These are phyloP conservation scores for Tinea pellionella DNA, from an alignment of 2,888 invertebrate genomes.

Conservation along the genomic window DNA sequence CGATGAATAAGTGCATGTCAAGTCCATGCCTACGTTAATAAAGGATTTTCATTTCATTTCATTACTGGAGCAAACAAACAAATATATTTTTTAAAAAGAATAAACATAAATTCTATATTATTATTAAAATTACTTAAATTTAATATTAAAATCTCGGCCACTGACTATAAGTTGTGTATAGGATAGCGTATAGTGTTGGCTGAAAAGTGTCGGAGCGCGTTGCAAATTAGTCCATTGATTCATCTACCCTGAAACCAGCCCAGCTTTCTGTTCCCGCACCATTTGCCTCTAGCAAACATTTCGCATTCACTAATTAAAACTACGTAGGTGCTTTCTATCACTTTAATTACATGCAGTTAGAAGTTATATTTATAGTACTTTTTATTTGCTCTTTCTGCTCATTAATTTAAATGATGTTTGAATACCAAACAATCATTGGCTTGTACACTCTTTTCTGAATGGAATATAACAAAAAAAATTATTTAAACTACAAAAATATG, in stretches of 20 bases:
- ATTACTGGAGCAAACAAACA: no score
- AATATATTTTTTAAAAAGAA: no score
- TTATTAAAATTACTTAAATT: no score
- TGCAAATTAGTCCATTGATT: slow-evolving; percentile 14
- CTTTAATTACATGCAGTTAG: neutral
- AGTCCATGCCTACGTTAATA: no score
- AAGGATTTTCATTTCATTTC: no score
- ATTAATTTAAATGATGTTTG: neutral
- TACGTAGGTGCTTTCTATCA: neutral
- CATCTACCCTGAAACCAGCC: slow-evolving; percentile 2
- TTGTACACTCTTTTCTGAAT: no score
- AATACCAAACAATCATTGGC: neutral
- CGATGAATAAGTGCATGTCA: no score
- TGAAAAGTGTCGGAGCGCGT: slow-evolving; percentile 12
- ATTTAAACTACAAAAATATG: no score
- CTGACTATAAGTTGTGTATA: no score
- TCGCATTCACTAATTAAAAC: slow-evolving; percentile 6
- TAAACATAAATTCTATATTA: no score
- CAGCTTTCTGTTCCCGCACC: slow-evolving; percentile 14
- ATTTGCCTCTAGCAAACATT: slow-evolving; percentile 11
- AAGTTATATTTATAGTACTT: neutral
- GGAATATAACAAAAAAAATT: no score
- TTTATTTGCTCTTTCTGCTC: neutral
- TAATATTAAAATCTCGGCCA: no score
- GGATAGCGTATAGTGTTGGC: neutral